A percentile compares a stretch with the other conserved stretches of the same genome.
phyloP scores from a whole-genome alignment of 2,888 invertebrate genomes.

The Lithophane semibrunnea region DNA sequence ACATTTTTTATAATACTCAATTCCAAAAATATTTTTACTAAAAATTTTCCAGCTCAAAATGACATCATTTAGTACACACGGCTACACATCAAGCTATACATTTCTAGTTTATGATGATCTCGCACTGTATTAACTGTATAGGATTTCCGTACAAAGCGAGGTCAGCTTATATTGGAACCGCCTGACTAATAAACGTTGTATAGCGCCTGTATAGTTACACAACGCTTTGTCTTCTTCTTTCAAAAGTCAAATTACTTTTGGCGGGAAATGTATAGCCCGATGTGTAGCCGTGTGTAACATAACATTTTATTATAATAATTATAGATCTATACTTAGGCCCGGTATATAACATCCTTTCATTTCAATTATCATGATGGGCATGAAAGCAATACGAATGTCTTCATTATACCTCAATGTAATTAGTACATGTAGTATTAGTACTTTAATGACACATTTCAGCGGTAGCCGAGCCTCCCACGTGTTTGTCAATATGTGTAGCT shows the following conservation, averaged over 20 bases:
- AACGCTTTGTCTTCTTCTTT: no score
- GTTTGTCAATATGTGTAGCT: slow-evolving; percentile 85
- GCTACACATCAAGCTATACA: no score
- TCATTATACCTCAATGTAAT: not conserved
- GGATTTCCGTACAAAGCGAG: no score
- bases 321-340: not conserved
- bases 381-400: not conserved
- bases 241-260: no score
- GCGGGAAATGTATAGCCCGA: no score
- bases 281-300: no score
- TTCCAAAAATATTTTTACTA: not conserved
- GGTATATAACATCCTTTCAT: not conserved
- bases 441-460: slow-evolving; percentile 76
- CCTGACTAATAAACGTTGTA: no score
- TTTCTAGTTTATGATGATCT: no score
- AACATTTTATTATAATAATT: not conserved
- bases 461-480: slow-evolving; percentile 88
- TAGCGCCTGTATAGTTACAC: no score
- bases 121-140: no score
- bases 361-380: not conserved
- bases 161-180: no score
- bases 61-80: not conserved
- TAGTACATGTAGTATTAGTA: not conserved
- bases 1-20: no score
- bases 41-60: not conserved